Evolutionary conservation across 2,888 invertebrate genomes (phyloP).

Genomic region (Leucophenga montana): DNA sequence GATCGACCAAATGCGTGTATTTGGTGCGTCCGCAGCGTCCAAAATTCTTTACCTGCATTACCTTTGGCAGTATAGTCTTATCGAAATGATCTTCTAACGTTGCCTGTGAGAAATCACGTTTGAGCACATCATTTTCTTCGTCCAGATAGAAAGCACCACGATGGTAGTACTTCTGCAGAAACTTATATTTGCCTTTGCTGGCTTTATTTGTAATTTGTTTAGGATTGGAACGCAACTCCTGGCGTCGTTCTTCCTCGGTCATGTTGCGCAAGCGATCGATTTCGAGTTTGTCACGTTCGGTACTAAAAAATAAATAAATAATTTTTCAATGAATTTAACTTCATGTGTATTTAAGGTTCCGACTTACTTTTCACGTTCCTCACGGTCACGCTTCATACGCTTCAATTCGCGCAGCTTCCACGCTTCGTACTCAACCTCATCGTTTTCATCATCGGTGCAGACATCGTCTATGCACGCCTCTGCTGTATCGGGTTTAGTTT

Average conservation of each 20-base stretch:
- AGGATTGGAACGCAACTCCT: conserved; percentile 91
- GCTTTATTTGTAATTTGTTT: conserved; percentile 95
- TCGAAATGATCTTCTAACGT: conserved; percentile 99
- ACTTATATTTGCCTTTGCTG: conserved; percentile 98
- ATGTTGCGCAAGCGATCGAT: conserved; percentile 92
- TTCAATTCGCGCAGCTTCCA: conserved; percentile 99
- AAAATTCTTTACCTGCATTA: conserved; percentile 99
- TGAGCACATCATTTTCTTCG: conserved; percentile 90
- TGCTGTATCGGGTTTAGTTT: conserved; percentile 79
- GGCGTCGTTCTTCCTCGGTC: conserved; percentile 96
- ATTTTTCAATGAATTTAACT: not conserved
- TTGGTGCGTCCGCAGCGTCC: conserved; percentile 98
- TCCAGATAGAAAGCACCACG: conserved; percentile 99
- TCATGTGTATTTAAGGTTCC: not conserved
- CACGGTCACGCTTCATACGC: conserved; percentile 95
- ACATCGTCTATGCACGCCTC: conserved; percentile 88
- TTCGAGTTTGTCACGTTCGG: conserved; percentile 90
- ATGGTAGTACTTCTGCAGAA: conserved; percentile 99
- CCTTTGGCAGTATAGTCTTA: conserved; percentile 98
- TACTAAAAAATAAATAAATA: conserved; percentile 73
- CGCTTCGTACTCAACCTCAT: conserved; percentile 95
- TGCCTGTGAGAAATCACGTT: conserved; percentile 94
- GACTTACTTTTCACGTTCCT: conserved; percentile 92
- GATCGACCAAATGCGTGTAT: conserved; percentile 98
- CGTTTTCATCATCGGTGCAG: conserved; percentile 95